Evolutionary conservation across 2,113 vertebrate species (phyloP).

Genomic region (Eublepharis macularius): DNA sequence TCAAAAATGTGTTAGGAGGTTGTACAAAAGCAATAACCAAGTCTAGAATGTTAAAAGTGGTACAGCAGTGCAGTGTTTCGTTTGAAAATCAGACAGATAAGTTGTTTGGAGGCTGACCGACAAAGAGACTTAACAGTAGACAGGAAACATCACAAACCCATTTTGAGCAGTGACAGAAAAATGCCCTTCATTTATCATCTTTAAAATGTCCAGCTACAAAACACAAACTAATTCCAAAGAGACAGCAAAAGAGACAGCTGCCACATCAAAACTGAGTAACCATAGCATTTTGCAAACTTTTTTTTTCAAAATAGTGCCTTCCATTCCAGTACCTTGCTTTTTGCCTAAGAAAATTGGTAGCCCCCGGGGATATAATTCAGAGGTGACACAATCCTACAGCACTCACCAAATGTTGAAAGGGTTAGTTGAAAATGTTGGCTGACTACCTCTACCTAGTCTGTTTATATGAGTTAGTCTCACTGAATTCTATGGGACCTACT

Average conservation of each 20-base stretch:
- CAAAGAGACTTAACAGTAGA: conserved; percentile 28
- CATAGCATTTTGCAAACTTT: conserved; percentile 13
- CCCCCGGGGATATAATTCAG: neutral
- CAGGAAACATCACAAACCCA: conserved; percentile 29
- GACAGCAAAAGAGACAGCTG: conserved; percentile 35
- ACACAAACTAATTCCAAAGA: conserved; percentile 26
- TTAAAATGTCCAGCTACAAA: conserved; percentile 35
- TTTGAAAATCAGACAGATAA: conserved; percentile 22
- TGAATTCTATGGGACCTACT: neutral
- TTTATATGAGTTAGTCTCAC: neutral
- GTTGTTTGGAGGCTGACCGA: conserved; percentile 8
- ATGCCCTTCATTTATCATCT: conserved; percentile 34
- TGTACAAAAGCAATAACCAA: conserved; percentile 22
- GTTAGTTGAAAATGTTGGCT: neutral
- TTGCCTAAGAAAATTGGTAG: neutral
- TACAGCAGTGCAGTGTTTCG: conserved; percentile 9
- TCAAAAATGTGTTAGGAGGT: neutral
- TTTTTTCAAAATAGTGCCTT: conserved; percentile 13
- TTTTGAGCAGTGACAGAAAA: conserved; percentile 31
- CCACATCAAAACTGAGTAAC: conserved; percentile 21
- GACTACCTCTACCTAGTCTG: neutral
- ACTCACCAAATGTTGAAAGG: neutral
- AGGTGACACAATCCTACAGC: neutral
- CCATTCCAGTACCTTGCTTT: neutral
- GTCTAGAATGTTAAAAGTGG: neutral